Evolutionary conservation across 2,888 invertebrate species (phyloP).

Genomic region (Dolomedes plantarius): DNA sequence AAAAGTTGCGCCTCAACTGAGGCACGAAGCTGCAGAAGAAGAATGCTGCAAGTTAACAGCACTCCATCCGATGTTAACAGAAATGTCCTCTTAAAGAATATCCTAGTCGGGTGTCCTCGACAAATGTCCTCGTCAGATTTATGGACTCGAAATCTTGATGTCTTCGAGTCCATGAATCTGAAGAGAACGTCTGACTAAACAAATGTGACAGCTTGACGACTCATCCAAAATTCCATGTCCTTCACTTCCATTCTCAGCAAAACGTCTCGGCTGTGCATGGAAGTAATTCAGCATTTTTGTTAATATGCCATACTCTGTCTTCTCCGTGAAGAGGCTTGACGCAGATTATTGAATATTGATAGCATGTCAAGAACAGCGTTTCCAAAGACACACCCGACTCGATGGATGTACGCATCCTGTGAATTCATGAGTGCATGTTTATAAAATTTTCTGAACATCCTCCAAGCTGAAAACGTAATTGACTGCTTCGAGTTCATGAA

Average conservation of each 20-base stretch:
- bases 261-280: neutral
- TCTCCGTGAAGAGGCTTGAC: neutral
- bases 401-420: neutral
- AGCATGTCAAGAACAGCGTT: neutral
- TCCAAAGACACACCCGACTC: neutral
- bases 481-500: neutral
- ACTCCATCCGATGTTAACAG: no score
- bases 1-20: no score
- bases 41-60: no score
- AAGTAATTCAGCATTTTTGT: neutral
- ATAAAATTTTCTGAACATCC: no score
- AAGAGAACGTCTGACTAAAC: neutral
- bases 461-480: neutral
- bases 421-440: no score
- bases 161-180: neutral
- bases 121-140: no score
- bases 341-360: neutral
- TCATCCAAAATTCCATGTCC: neutral
- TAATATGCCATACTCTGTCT: neutral
- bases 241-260: neutral
- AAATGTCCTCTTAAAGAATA: no score
- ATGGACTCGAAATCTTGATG: neutral
- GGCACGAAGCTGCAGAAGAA: no score
- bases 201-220: neutral
- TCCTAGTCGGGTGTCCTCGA: no score